Evolutionary conservation across 2,797 vertebrate genomes (phyloP).

Genomic region (Anolis apletophallus): DNA sequence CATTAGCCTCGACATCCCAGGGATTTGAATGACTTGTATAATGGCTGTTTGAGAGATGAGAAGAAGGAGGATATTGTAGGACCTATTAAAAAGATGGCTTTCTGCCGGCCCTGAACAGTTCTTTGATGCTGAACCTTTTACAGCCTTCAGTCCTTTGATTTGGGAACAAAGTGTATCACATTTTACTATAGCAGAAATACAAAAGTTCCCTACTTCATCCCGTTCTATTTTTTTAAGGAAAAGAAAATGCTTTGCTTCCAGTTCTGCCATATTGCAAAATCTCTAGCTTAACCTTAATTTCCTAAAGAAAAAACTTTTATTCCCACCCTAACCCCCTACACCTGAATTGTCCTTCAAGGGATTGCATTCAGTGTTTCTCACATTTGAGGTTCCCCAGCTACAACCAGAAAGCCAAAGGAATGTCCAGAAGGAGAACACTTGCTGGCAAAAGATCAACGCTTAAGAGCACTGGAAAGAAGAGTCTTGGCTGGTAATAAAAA

Average conservation of each 20-base stretch:
- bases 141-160: constrained; percentile 74
- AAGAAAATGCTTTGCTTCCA: constrained; percentile 25
- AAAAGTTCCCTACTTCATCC: constrained; percentile 68
- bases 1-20: constrained; percentile 66
- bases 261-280: neutral
- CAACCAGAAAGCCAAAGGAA: neutral
- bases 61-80: constrained; percentile 72
- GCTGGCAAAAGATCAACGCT: neutral
- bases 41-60: constrained; percentile 73
- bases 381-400: neutral
- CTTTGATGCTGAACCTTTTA: constrained; percentile 73
- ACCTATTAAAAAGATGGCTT: constrained; percentile 76
- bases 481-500: neutral
- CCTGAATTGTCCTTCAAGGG: neutral
- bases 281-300: constrained; percentile 12
- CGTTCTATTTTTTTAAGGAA: constrained; percentile 58
- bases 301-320: neutral
- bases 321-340: neutral
- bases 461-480: neutral
- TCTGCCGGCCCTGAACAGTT: constrained; percentile 72
- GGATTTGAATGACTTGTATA: constrained; percentile 75
- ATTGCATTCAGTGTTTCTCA: neutral
- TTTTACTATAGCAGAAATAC: constrained; percentile 71
- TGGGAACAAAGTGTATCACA: constrained; percentile 67
- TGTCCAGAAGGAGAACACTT: too few relatives aligned